Conservation (phyloP, 1,140 invertebrate genomes). For the Drosophila tropicalis region DNA sequence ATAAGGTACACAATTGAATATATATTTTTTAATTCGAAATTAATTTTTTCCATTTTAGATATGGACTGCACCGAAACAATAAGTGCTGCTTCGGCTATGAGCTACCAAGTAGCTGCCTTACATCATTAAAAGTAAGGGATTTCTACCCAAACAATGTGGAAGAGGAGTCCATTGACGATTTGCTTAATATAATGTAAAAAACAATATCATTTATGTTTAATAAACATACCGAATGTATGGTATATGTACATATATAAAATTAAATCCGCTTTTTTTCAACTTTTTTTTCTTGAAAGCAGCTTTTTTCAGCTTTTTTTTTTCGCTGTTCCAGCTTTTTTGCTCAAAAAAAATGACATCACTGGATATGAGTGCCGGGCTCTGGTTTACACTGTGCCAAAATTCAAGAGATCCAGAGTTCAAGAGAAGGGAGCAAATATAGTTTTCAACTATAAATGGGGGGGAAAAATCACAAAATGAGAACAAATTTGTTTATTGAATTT, state of each 20-base stretch:
- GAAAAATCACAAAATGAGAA: no score
- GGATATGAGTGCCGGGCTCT: background rate
- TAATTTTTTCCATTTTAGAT: slow-evolving; percentile 10
- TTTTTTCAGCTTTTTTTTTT: no score
- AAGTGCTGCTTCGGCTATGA: slow-evolving; percentile 5
- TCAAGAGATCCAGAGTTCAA: no score
- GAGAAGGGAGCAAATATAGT: no score
- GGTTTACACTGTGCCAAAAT: no score
- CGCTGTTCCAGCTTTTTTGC: no score
- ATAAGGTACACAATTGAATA: slow-evolving; percentile 5
- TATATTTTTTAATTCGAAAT: slow-evolving; percentile 11
- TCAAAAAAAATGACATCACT: slow-evolving; percentile 5
- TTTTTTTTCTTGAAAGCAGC: slow-evolving; percentile 1
- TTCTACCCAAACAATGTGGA: slow-evolving; percentile 2
- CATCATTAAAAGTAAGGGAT: slow-evolving; percentile 5
- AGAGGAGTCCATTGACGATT: slow-evolving; percentile 5
- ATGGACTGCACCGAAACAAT: slow-evolving; percentile 9
- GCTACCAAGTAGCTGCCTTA: slow-evolving; percentile 11
- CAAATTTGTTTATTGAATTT: no score
- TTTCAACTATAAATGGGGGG: no score
- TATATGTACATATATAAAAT: slow-evolving; percentile 5
- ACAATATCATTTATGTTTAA: slow-evolving; percentile 6
- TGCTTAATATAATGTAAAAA: slow-evolving; percentile 6
- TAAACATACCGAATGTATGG: slow-evolving; percentile 2
- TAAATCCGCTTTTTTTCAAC: slow-evolving; percentile 2